These are phyloP conservation scores for Lochmaea crataegi DNA, from an alignment of 2,888 invertebrate genomes.

Conservation along the genomic window DNA sequence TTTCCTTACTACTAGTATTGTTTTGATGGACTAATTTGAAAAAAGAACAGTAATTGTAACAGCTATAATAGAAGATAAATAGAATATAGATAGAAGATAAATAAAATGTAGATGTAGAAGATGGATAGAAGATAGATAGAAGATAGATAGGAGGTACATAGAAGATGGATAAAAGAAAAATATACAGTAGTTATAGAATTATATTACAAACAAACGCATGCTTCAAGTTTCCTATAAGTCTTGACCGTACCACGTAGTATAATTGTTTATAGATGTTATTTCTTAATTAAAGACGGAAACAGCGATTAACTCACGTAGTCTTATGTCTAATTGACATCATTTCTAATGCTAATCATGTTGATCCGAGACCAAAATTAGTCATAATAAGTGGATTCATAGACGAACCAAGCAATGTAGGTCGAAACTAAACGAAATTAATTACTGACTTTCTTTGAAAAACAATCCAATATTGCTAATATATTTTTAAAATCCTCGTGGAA, in stretches of 20 bases:
- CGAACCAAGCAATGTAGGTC: slow-evolving; percentile 29
- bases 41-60: too few species aligned
- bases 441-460: slow-evolving; percentile 23
- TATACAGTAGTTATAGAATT: too few species aligned
- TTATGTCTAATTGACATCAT: slow-evolving; percentile 26
- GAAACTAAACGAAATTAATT: slow-evolving; percentile 35
- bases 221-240: background rate
- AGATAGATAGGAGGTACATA: too few species aligned
- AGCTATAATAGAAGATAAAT: too few species aligned
- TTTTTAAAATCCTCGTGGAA: background rate
- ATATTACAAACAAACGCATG: too few species aligned
- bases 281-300: slow-evolving; percentile 17
- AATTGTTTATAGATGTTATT: background rate
- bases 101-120: too few species aligned
- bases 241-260: background rate
- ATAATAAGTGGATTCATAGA: slow-evolving; percentile 12
- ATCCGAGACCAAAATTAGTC: slow-evolving; percentile 28
- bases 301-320: slow-evolving; percentile 15
- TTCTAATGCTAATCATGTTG: slow-evolving; percentile 24
- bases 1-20: too few species aligned
- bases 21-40: too few species aligned
- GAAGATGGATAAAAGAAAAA: too few species aligned
- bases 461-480: slow-evolving; percentile 30
- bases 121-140: too few species aligned
- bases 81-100: too few species aligned